phyloP scores from a whole-genome alignment of 2,113 vertebrate species.

The Actinemys pallida region DNA sequence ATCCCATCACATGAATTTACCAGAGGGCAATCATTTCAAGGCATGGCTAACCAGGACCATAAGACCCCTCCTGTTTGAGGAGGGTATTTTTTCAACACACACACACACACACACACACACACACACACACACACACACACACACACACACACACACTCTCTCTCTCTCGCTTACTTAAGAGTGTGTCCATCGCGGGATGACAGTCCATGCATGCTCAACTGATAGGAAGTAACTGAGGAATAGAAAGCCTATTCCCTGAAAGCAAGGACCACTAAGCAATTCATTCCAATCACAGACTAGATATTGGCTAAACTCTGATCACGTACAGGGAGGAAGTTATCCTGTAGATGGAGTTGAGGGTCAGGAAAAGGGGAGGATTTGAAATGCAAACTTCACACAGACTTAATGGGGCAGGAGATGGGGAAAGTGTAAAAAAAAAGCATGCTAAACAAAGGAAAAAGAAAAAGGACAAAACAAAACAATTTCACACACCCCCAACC shows the following conservation, averaged over 20 bases:
- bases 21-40: not conserved
- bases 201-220: not conserved
- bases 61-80: not conserved
- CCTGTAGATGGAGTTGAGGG: not conserved
- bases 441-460: not conserved
- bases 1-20: not conserved
- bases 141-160: no score
- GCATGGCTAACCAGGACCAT: not conserved
- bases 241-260: not conserved
- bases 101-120: no score
- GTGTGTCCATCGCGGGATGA: not conserved
- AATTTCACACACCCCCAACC: not conserved
- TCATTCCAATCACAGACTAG: not conserved
- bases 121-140: not conserved
- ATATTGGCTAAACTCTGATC: not conserved
- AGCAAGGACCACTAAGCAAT: not conserved
- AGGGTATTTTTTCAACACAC: no score
- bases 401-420: not conserved
- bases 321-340: not conserved
- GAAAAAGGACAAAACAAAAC: not conserved
- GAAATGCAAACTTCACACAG: not conserved
- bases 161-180: no score
- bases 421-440: not conserved
- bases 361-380: not conserved
- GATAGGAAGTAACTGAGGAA: not conserved